Evolutionary conservation across 1,140 invertebrate genomes (phyloP), one percentile per base, ranked within the genome.

Genomic region (Polypedilum pembai): DNA sequence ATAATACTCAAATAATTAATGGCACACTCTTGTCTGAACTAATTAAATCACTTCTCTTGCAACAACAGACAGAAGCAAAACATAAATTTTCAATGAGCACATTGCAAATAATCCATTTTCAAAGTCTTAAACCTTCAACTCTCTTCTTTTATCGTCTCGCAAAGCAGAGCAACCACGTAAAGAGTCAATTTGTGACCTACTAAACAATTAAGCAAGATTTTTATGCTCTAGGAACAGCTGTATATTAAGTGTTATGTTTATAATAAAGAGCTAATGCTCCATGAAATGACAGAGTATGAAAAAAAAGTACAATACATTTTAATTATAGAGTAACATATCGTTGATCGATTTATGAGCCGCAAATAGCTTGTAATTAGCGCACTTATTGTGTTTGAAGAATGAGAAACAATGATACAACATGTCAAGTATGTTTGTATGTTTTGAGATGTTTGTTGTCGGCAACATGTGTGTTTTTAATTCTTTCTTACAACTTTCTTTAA

Each of bases 151-250:
- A n/a, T 56, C 10, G 12, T 45, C 8, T 45, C 8, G 2, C 15
- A 45, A 56, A 56, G n/a, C 45, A 56, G n/a, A 56, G n/a, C 45
- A n/a, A 56, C n/a, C 4, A 56, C 12, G 15, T 1, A 56, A 56
- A n/a, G n/a, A 56, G n/a, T 56, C 12, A 56, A 56, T n/a, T 56
- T 56, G n/a, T 56, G 45, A 56, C 45, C 45, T 56, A 56, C 12
- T n/a, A 56, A 56, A 56, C 45, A 56, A 56, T 56, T 56, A 56
- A 56, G 45, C 45, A 56, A 56, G 10, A n/a, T 56, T 45, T 56
- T 56, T 15, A 56, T 56, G 45, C 45, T 56, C n/a, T 56, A 56
- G 45, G 10, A 56, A 56, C 45, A 56, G 45, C 45, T 15, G 45
- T 15, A n/a, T 56, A 12, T 56, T 15, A n/a, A n/a, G n/a, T 56